phyloP scores from a whole-genome alignment of 2,888 invertebrate species.

The Melieria omissa region DNA sequence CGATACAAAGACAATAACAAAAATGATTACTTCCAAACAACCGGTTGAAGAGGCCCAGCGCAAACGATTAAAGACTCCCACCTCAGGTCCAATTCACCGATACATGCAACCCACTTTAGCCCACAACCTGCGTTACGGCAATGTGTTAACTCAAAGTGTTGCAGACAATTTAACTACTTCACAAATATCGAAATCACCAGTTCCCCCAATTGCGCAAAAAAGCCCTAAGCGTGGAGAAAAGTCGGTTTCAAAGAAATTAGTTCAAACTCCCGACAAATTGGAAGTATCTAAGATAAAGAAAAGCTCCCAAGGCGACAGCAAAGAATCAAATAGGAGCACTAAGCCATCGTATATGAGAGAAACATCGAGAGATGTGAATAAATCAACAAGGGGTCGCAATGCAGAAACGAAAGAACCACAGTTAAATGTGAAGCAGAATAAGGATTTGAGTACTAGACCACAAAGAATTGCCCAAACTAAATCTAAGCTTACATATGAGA shows the following conservation, averaged over 20 bases:
- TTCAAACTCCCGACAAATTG: constrained; percentile 28
- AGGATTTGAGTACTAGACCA: constrained; percentile 18
- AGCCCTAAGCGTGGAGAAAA: constrained; percentile 22
- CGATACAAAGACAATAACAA: constrained; percentile 38
- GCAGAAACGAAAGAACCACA: neutral
- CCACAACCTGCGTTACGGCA: constrained; percentile 69
- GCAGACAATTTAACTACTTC: constrained; percentile 44
- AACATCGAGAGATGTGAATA: constrained; percentile 51
- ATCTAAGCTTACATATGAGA: constrained; percentile 7
- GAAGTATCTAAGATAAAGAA: constrained; percentile 39
- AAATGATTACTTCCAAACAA: constrained; percentile 26
- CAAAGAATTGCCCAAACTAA: constrained; percentile 29
- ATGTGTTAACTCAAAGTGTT: constrained; percentile 31
- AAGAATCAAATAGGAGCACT: constrained; percentile 50
- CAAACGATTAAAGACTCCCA: constrained; percentile 50
- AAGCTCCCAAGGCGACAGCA: constrained; percentile 50
- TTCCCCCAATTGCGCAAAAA: constrained; percentile 46
- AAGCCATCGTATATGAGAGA: constrained; percentile 52
- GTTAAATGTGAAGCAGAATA: constrained; percentile 7
- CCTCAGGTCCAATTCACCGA: constrained; percentile 61
- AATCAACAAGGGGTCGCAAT: constrained; percentile 15
- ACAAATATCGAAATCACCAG: constrained; percentile 51
- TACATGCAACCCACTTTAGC: constrained; percentile 74
- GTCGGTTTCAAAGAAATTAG: constrained; percentile 45
- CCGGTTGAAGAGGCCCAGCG: constrained; percentile 42